Percentiles rank a stretch among this genome's conserved stretches.
Conservation (phyloP, 2,888 invertebrate species). For the Achlya flavicornis region DNA sequence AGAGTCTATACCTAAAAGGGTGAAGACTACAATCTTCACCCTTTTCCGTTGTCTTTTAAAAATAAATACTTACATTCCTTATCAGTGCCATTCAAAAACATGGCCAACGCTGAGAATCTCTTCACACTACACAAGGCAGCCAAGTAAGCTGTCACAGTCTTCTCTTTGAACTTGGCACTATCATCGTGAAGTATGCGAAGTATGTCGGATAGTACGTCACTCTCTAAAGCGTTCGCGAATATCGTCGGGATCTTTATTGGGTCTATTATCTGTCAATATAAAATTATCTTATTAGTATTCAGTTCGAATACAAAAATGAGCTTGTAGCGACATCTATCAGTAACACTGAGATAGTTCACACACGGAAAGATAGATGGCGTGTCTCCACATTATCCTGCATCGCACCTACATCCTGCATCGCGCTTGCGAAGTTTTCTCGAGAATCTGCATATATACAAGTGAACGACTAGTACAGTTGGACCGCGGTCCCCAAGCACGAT, state of each 20-base stretch:
- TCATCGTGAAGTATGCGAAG: conserved; percentile 70
- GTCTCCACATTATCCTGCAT: no score
- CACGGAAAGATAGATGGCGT: no score
- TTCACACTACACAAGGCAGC: conserved; percentile 82
- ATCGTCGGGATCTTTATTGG: conserved; percentile 84
- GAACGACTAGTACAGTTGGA: no score
- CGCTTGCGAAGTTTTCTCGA: no score
- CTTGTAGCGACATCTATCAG: no score
- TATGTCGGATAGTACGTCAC: conserved; percentile 85
- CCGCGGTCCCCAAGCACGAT: no score
- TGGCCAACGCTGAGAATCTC: conserved; percentile 85
- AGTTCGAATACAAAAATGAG: neutral
- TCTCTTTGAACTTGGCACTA: conserved; percentile 63
- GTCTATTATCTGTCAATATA: conserved; percentile 79
- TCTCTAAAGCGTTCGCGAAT: conserved; percentile 88
- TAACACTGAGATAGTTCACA: no score
- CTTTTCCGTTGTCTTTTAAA: no score
- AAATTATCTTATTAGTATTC: neutral
- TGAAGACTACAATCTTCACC: no score
- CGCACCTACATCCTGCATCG: no score
- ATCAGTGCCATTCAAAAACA: conserved; percentile 85
- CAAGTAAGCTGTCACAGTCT: conserved; percentile 78
- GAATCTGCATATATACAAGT: no score
- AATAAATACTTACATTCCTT: conserved; percentile 78
- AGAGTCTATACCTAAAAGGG: no score